Evolutionary conservation across 2,113 vertebrate genomes (phyloP).

Genomic region (Eleginops maclovinus): DNA sequence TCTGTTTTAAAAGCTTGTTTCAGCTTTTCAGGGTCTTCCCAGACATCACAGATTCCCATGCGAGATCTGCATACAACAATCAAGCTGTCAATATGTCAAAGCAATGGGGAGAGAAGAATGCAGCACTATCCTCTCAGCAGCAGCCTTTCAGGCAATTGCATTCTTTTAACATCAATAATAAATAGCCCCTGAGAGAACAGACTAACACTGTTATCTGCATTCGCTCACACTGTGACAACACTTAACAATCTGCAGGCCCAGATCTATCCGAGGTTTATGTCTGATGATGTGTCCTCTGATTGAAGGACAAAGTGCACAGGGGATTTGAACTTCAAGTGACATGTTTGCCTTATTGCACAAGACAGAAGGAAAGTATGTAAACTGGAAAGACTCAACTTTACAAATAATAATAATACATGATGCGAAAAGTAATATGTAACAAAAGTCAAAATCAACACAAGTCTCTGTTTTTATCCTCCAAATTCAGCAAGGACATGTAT

Average conservation of each 20-base stretch:
- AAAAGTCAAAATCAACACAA: neutral
- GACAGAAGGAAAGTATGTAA: neutral
- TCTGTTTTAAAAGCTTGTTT: conserved; percentile 46
- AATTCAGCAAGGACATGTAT: neutral
- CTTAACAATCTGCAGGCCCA: neutral
- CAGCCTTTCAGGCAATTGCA: conserved; percentile 31
- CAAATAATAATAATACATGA: neutral
- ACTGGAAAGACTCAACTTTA: neutral
- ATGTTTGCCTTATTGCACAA: neutral
- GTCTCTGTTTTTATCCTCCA: neutral
- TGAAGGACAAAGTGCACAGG: neutral
- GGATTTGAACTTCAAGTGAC: neutral
- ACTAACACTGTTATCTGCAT: conserved; percentile 30
- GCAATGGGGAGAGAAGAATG: conserved; percentile 7
- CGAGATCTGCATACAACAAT: conserved; percentile 50
- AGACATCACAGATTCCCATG: conserved; percentile 34
- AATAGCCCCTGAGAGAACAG: conserved; percentile 12
- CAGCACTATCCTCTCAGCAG: conserved; percentile 17
- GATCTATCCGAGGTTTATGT: neutral
- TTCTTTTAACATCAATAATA: conserved; percentile 53
- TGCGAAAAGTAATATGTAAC: neutral
- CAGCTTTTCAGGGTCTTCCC: conserved; percentile 45
- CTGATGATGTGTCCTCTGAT: conserved; percentile 6
- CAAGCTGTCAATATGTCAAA: conserved; percentile 65
- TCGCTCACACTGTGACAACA: conserved; percentile 32